These are phyloP conservation scores for Brachyopa scutellaris DNA, from an alignment of 2,888 invertebrate genomes.

Conservation along the genomic window DNA sequence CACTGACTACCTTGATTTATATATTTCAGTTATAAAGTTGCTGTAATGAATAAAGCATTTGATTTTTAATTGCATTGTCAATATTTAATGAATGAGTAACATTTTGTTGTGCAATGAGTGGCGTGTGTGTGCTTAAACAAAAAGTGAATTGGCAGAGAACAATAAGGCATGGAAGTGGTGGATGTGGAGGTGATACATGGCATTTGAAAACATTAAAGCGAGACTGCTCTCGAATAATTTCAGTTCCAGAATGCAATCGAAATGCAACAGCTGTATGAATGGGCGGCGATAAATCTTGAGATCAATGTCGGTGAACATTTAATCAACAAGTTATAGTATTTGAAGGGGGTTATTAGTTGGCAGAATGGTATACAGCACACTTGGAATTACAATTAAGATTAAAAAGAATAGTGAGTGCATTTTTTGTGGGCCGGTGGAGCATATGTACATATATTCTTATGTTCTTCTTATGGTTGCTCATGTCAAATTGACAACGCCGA, in stretches of 20 bases:
- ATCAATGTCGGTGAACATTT: slow-evolving; percentile 6
- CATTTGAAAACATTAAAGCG: slow-evolving; percentile 30
- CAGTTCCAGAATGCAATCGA: slow-evolving; percentile 41
- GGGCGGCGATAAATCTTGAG: background rate
- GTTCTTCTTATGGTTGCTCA: too few species aligned
- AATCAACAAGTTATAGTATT: slow-evolving; percentile 46
- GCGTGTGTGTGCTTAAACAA: slow-evolving; percentile 20
- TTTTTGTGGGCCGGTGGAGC: slow-evolving; percentile 23
- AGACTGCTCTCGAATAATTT: too few species aligned
- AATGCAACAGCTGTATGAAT: slow-evolving; percentile 31
- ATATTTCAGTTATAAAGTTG: slow-evolving; percentile 10
- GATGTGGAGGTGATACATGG: slow-evolving; percentile 1
- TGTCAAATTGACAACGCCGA: too few species aligned
- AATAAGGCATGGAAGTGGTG: slow-evolving; percentile 8
- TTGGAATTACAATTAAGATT: slow-evolving; percentile 44
- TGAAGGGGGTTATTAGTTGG: slow-evolving; percentile 22
- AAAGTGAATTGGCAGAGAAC: slow-evolving; percentile 30
- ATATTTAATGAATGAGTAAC: slow-evolving; percentile 12
- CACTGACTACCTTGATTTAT: slow-evolving; percentile 6
- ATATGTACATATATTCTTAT: too few species aligned
- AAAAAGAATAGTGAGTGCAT: slow-evolving; percentile 13
- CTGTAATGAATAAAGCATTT: slow-evolving; percentile 29
- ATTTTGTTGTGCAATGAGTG: background rate
- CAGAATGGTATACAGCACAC: slow-evolving; percentile 17
- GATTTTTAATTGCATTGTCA: background rate